Conservation (phyloP, 2,113 vertebrate species). For the Thamnaconus septentrionalis region DNA sequence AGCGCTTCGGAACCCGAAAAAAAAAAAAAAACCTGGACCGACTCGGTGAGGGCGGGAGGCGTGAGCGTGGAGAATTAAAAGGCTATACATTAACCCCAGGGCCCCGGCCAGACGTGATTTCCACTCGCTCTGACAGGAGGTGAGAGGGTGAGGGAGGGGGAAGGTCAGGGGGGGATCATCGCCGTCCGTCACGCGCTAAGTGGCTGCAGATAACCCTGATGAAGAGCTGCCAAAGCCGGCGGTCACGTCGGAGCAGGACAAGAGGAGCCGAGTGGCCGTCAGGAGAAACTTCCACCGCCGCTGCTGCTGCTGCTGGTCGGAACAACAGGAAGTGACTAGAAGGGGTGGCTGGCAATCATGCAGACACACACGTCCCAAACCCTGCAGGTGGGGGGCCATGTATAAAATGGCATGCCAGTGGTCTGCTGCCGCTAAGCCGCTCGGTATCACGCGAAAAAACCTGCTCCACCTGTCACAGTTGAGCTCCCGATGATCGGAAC, state of each 20-base stretch:
- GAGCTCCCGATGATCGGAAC: too few relatives aligned
- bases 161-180: conserved; percentile 33
- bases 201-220: conserved; percentile 53
- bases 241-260: conserved; percentile 1
- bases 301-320: not conserved
- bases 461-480: too few relatives aligned
- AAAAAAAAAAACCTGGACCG: conserved; percentile 27
- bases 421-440: too few relatives aligned
- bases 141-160: conserved; percentile 26
- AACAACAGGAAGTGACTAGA: conserved; percentile 15
- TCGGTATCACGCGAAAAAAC: too few relatives aligned
- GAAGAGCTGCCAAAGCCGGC: conserved; percentile 34
- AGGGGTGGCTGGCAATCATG: too few relatives aligned
- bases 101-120: conserved; percentile 52
- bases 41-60: conserved; percentile 10
- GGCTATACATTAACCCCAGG: conserved; percentile 61
- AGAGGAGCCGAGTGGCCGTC: conserved; percentile 27
- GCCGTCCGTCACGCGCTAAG: conserved; percentile 51
- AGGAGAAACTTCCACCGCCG: conserved; percentile 27
- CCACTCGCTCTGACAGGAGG: conserved; percentile 44
- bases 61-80: conserved; percentile 24
- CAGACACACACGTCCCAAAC: too few relatives aligned
- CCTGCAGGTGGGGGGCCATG: too few relatives aligned
- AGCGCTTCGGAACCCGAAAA: conserved; percentile 11
- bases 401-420: too few relatives aligned